Conservation (phyloP, 2,888 invertebrate genomes). For the Folsomia candida region DNA sequence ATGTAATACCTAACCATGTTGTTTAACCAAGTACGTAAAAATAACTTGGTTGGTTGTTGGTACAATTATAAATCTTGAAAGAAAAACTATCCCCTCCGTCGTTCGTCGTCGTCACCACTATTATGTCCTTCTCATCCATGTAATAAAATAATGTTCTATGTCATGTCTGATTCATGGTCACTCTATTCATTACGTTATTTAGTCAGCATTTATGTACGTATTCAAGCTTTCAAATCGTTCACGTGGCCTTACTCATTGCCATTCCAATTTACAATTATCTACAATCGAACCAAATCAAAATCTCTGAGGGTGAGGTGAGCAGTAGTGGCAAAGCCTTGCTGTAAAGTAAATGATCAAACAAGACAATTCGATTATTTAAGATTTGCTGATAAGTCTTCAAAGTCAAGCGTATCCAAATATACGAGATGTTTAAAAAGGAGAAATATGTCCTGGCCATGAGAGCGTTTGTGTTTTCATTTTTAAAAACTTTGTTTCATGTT, state of each 20-base stretch:
- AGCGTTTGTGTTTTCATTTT: neutral
- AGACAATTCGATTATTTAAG: neutral
- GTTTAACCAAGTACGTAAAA: no score
- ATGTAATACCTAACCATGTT: no score
- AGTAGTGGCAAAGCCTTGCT: neutral
- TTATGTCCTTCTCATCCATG: neutral
- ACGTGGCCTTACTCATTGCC: neutral
- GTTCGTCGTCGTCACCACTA: no score
- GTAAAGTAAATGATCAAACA: neutral
- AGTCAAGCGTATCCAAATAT: neutral
- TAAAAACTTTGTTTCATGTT: neutral
- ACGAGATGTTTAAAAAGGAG: neutral
- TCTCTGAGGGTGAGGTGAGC: no score
- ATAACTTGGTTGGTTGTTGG: no score
- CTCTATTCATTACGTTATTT: neutral
- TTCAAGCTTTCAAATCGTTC: neutral
- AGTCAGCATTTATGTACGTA: neutral
- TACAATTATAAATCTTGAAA: neutral
- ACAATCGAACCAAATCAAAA: neutral
- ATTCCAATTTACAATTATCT: neutral
- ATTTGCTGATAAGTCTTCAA: neutral
- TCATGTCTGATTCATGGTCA: neutral
- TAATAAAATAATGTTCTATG: neutral
- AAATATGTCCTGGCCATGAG: neutral
- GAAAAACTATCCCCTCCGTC: neutral